A percentile compares a stretch with the other conserved stretches of the same genome.
Conservation (phyloP, 30 jellyfish, hydroid and myxozoan species). For the Aurelia sp. region DNA sequence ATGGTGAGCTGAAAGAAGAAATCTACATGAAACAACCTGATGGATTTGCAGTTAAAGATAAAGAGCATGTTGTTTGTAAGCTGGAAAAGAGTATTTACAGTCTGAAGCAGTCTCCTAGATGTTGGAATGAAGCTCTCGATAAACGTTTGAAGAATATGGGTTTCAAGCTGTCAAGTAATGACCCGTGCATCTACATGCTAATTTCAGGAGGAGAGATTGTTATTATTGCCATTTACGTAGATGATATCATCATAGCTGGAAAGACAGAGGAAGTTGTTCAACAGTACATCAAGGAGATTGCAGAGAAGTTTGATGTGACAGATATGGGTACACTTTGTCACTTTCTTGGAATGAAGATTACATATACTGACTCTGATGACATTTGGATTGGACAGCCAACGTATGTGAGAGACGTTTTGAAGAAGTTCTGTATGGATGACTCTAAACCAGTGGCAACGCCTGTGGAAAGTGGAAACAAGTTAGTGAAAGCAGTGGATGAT, state of each 20-base stretch:
- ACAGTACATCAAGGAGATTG: constrained; percentile 1
- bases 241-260: constrained; percentile 59
- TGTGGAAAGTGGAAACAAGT: constrained; percentile 34
- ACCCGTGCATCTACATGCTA: constrained; percentile 40
- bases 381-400: constrained; percentile 51
- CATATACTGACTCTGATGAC: neutral
- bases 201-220: constrained; percentile 8
- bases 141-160: constrained; percentile 29
- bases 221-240: constrained; percentile 57
- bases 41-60: constrained; percentile 50
- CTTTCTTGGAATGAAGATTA: constrained; percentile 54
- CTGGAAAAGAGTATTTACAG: too few species aligned
- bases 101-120: too few species aligned
- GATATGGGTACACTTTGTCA: constrained; percentile 59
- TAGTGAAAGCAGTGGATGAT: neutral
- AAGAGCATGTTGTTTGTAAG: too few species aligned
- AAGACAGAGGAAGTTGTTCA: constrained; percentile 8
- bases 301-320: constrained; percentile 35
- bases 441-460: constrained; percentile 52
- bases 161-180: constrained; percentile 24
- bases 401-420: neutral
- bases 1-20: constrained; percentile 50
- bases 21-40: constrained; percentile 79
- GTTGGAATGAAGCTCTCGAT: constrained; percentile 54
- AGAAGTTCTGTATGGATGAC: constrained; percentile 40